Conservation (phyloP, 2,888 invertebrate genomes). For the Conops quadrifasciatus region DNA sequence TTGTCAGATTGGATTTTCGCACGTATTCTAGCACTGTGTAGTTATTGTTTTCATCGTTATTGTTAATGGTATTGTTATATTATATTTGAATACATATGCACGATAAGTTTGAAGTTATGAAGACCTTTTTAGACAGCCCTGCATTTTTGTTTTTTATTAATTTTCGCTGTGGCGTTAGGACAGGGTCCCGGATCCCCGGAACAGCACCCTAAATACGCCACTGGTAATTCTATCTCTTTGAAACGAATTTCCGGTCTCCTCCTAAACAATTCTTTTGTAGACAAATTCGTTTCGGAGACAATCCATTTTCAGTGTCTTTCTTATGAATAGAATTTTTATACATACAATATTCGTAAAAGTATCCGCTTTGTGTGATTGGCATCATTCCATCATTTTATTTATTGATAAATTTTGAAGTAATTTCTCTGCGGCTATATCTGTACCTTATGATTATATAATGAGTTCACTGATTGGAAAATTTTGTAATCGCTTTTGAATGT, state of each 20-base stretch:
- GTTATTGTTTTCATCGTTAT: background rate
- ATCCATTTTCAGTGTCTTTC: too few species aligned
- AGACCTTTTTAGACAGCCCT: background rate
- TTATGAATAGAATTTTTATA: too few species aligned
- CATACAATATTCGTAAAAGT: too few species aligned
- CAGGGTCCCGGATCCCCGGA: too few species aligned
- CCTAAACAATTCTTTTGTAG: too few species aligned
- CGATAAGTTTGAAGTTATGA: background rate
- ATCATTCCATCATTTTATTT: background rate
- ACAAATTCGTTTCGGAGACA: too few species aligned
- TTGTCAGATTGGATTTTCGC: conserved; percentile 18
- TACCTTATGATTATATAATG: conserved; percentile 10
- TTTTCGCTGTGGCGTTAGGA: background rate
- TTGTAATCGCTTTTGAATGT: conserved; percentile 13
- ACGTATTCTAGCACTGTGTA: background rate
- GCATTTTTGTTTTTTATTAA: background rate
- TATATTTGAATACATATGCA: background rate
- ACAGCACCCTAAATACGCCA: too few species aligned
- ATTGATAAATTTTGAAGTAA: background rate
- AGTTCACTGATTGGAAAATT: conserved; percentile 9
- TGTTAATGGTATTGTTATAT: background rate
- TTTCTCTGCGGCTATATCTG: too few species aligned
- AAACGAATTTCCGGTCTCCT: too few species aligned
- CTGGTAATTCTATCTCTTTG: too few species aligned
- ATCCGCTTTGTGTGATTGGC: too few species aligned